phyloP scores from a whole-genome alignment of 2,888 invertebrate genomes.

The Prionchulus punctatus region DNA sequence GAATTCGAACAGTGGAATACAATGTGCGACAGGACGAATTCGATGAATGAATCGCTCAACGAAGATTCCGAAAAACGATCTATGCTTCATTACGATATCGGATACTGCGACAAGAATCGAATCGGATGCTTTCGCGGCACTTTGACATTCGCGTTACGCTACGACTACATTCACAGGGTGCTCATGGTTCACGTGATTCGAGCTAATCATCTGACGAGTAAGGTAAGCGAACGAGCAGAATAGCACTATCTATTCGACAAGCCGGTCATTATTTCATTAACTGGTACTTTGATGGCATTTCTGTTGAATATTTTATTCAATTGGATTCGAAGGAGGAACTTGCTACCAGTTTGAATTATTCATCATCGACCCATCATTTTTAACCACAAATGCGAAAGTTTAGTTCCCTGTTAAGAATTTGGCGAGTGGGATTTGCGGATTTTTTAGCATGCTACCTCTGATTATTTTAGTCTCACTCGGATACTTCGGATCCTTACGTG shows the following conservation, averaged over 20 bases:
- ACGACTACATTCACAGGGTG: slow-evolving; percentile 62
- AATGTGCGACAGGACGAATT: too few species aligned
- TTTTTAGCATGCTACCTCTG: neutral
- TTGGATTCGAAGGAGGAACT: too few species aligned
- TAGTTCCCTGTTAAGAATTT: too few species aligned
- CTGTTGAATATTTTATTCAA: too few species aligned
- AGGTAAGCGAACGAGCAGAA: slow-evolving; percentile 39
- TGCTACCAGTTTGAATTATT: too few species aligned
- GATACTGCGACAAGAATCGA: slow-evolving; percentile 46
- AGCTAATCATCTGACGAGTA: slow-evolving; percentile 40
- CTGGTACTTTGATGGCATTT: too few species aligned
- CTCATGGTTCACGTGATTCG: slow-evolving; percentile 41
- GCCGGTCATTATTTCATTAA: too few species aligned
- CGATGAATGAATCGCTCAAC: neutral
- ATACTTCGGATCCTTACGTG: slow-evolving; percentile 58
- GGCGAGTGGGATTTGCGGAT: too few species aligned
- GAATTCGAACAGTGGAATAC: too few species aligned
- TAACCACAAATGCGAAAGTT: too few species aligned
- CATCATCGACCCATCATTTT: too few species aligned
- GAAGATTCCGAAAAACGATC: neutral
- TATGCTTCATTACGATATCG: slow-evolving; percentile 1
- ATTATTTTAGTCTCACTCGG: neutral
- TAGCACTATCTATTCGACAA: too few species aligned
- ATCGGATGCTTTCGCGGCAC: slow-evolving; percentile 52
- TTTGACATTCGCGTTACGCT: slow-evolving; percentile 60